phyloP scores from a whole-genome alignment of 2,113 vertebrate genomes.

The Lampris megalopsis region DNA sequence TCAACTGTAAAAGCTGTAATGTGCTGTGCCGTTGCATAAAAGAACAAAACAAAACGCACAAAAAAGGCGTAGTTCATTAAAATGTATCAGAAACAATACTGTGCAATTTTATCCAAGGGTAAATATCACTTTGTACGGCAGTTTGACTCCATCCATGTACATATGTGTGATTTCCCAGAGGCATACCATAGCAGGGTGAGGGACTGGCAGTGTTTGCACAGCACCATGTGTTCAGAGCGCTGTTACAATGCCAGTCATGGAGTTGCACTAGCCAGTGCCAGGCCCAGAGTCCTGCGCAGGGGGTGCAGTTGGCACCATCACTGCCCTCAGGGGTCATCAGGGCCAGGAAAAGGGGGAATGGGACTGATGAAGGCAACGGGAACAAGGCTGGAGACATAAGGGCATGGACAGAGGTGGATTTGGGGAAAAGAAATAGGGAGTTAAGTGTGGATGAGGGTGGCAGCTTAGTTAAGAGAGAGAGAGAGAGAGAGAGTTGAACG shows the following conservation, averaged over 20 bases:
- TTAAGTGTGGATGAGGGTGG: not conserved
- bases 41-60: not conserved
- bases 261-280: slow-evolving; percentile 47
- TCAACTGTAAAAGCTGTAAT: too few relatives aligned
- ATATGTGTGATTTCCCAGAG: slow-evolving; percentile 10
- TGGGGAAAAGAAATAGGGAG: not conserved
- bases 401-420: slow-evolving; percentile 8
- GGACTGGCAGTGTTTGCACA: slow-evolving; percentile 33
- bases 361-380: slow-evolving; percentile 17
- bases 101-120: not conserved
- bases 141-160: not conserved
- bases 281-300: slow-evolving; percentile 54
- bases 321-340: slow-evolving; percentile 48
- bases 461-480: too few relatives aligned
- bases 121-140: not conserved
- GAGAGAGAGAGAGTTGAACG: too few relatives aligned
- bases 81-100: not conserved
- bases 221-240: slow-evolving; percentile 40
- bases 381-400: not conserved
- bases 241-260: slow-evolving; percentile 64
- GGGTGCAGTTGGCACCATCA: slow-evolving; percentile 57
- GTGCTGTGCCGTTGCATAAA: not conserved
- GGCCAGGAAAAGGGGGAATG: slow-evolving; percentile 29
- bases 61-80: too few relatives aligned
- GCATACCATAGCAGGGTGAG: not conserved